phyloP scores from a whole-genome alignment of 2,888 invertebrate genomes.

The Aphelenchoides bicaudatus region DNA sequence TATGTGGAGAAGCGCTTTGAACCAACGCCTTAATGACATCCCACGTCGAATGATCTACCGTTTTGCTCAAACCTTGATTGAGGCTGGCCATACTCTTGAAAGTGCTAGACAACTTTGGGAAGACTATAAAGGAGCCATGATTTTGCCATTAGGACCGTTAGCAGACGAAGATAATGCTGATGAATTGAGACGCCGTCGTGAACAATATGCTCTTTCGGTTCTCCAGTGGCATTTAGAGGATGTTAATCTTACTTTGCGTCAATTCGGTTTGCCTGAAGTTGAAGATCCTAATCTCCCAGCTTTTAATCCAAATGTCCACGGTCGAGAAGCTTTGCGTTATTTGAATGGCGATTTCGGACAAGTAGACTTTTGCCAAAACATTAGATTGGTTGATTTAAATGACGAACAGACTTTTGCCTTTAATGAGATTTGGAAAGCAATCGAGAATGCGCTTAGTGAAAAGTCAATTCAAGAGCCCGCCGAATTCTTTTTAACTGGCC shows the following conservation, averaged over 20 bases:
- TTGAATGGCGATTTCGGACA: not conserved
- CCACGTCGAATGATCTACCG: not conserved
- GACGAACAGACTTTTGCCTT: not conserved
- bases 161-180: not conserved
- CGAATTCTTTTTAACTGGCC: not conserved
- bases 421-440: not conserved
- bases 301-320: constrained; percentile 2
- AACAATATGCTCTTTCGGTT: not conserved
- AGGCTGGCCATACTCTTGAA: not conserved
- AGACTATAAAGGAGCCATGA: not conserved
- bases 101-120: not conserved
- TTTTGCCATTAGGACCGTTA: not conserved
- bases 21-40: not conserved
- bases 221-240: not conserved
- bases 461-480: not conserved
- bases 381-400: not conserved
- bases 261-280: constrained; percentile 5
- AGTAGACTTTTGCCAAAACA: not conserved
- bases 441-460: not conserved
- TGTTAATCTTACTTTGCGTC: not conserved
- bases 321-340: not conserved
- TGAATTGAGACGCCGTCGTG: too few species aligned
- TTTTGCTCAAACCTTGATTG: constrained; percentile 5
- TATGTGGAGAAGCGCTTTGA: constrained; percentile 7
- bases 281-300: not conserved